Conservation (phyloP, 2,888 invertebrate species). For the Rhingia rostrata region DNA sequence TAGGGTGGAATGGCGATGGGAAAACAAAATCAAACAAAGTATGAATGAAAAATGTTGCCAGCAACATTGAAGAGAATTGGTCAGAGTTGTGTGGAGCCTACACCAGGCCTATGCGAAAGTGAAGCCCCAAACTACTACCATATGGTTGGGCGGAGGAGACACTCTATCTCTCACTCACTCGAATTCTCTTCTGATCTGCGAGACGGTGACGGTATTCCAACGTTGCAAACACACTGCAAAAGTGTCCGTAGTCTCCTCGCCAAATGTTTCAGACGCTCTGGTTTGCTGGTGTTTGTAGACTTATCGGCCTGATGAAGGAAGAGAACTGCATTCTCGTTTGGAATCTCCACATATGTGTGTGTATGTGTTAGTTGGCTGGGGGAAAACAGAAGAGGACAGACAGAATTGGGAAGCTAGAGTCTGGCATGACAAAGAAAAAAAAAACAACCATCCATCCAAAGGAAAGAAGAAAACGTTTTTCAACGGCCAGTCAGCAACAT, state of each 20-base stretch:
- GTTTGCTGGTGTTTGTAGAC: slow-evolving; percentile 25
- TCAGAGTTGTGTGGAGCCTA: slow-evolving; percentile 34
- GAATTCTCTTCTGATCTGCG: slow-evolving; percentile 51
- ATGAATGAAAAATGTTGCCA: slow-evolving; percentile 72
- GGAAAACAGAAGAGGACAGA: slow-evolving; percentile 73
- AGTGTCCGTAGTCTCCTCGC: slow-evolving; percentile 36
- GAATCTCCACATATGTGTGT: slow-evolving; percentile 36
- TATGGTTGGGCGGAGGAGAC: slow-evolving; percentile 50
- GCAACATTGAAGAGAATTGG: slow-evolving; percentile 55
- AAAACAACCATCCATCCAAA: slow-evolving; percentile 48
- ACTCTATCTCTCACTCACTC: slow-evolving; percentile 51
- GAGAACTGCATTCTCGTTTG: slow-evolving; percentile 67
- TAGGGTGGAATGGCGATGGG: slow-evolving; percentile 52
- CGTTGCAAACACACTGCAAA: slow-evolving; percentile 57
- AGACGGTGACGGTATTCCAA: slow-evolving; percentile 37
- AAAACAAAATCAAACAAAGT: slow-evolving; percentile 67
- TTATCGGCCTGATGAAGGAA: slow-evolving; percentile 57
- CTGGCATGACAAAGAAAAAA: slow-evolving; percentile 13
- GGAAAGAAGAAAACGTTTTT: slow-evolving; percentile 61
- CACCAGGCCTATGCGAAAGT: slow-evolving; percentile 23
- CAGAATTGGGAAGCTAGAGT: slow-evolving; percentile 65
- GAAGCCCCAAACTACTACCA: slow-evolving; percentile 2
- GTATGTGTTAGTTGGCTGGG: slow-evolving; percentile 51
- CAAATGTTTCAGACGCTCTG: slow-evolving; percentile 44
- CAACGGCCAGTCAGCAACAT: slow-evolving; percentile 72